Base-by-base conservation (phyloP, 1,140 invertebrate species). In the Drosophila lowei region DNA sequence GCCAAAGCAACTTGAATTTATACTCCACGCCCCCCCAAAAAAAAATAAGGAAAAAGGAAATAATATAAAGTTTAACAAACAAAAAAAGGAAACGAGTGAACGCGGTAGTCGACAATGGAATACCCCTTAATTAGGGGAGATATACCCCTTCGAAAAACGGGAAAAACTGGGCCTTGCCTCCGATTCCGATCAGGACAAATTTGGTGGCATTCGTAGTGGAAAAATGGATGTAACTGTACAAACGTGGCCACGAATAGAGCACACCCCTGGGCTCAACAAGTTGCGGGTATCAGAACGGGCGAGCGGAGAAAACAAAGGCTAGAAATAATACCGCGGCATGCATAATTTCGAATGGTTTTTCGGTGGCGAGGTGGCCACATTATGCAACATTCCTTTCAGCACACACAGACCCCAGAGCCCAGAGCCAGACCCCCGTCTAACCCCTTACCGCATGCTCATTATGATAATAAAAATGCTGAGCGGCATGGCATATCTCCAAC, bases 401-500 rank as follows among this genome's bases (percentile, higher is more conserved):
- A 72, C 57, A 72, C 55, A 76, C 66, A 75, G 8, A 60, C 28
- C 15, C 16, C 46, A 25, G 1, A 42, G 2, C 13, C 4, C 15
- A 18, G 7, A 7, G 6, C 28, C 43, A 5, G 6, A 41, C 18
- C 21, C 44, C 7, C 7, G 7, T 38, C 34, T 42, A 53, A 41
- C 60, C 50, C 57, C 54, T 46, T 18, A 18, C 76, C 72, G 50
- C 72, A 62, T 62, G 59, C 74, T 81, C 81, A 86, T 86, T 86
- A 86, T 88, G 81, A 88, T 86, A 86, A 86, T 86, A 86, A 86
- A 78, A 81, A 77, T 67, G 77, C 80, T 64, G 41, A 68, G 50
- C 61, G 21, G 28, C 43, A 64, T 13, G 43, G 61, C 34, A 66
- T 46, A 43, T 63, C 48, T 42, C 49, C 23, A 21, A 38, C 41